These are phyloP conservation scores for Trichosurus vulpecula DNA, from an alignment of 2,797 vertebrate genomes.

Conservation along the genomic window DNA sequence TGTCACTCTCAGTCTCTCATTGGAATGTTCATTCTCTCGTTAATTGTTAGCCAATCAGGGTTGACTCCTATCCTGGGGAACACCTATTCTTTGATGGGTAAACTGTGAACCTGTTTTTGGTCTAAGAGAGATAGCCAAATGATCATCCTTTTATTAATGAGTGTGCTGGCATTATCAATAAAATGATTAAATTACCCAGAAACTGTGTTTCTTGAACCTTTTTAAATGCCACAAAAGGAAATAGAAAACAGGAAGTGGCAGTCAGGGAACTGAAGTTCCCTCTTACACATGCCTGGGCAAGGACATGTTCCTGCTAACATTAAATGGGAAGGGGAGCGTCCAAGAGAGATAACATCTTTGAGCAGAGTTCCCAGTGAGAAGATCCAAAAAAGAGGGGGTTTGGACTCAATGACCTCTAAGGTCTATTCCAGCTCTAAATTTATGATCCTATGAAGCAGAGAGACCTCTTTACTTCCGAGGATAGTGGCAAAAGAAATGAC, in stretches of 20 bases:
- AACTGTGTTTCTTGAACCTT: no score
- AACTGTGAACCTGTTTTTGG: no score
- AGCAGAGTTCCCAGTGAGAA: not conserved
- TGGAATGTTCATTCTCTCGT: no score
- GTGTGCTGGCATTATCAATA: no score
- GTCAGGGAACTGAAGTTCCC: not conserved
- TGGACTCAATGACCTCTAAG: not conserved
- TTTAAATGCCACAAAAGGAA: not conserved
- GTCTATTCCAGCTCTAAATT: not conserved
- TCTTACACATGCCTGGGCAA: not conserved
- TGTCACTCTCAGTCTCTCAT: no score
- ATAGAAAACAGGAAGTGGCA: not conserved
- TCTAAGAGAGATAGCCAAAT: no score
- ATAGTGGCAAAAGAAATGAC: not conserved
- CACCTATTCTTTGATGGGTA: no score
- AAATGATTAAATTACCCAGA: no score
- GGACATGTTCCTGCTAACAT: not conserved
- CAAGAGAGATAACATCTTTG: not conserved
- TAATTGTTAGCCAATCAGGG: no score
- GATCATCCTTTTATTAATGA: no score
- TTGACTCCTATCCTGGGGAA: no score
- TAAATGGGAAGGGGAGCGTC: not conserved
- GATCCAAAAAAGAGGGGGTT: not conserved
- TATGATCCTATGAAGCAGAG: not conserved
- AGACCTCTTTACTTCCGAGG: not conserved